These are phyloP conservation scores for Drosophila dives DNA, from an alignment of 2,888 invertebrate species.

Conservation along the genomic window DNA sequence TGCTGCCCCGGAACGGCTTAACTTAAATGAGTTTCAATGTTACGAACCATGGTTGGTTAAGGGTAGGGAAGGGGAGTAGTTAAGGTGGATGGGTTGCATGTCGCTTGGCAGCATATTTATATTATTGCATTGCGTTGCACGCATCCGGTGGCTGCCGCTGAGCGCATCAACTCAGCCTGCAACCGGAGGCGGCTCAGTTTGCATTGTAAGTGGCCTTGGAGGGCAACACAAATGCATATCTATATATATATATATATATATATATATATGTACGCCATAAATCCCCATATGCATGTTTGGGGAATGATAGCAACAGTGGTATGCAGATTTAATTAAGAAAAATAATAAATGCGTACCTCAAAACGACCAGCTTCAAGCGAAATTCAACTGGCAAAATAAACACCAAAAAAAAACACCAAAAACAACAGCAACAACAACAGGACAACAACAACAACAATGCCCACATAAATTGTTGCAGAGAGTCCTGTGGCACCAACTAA, in stretches of 20 bases:
- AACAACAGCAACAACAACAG: slow-evolving; percentile 14
- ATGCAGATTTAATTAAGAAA: slow-evolving; percentile 75
- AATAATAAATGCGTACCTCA: slow-evolving; percentile 70
- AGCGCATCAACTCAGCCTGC: slow-evolving; percentile 21
- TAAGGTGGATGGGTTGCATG: slow-evolving; percentile 30
- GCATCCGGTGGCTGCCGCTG: slow-evolving; percentile 37
- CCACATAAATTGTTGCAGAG: slow-evolving; percentile 60
- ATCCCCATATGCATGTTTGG: neutral
- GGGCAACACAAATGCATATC: slow-evolving; percentile 9
- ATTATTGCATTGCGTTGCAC: slow-evolving; percentile 55
- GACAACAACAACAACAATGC: slow-evolving; percentile 20
- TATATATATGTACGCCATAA: neutral
- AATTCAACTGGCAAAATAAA: slow-evolving; percentile 30
- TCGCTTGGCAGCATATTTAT: slow-evolving; percentile 53
- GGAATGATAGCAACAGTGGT: slow-evolving; percentile 23
- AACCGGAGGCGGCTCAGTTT: slow-evolving; percentile 1
- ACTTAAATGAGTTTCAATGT: slow-evolving; percentile 65
- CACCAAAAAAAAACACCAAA: slow-evolving; percentile 13
- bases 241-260: neutral
- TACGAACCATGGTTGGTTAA: slow-evolving; percentile 11
- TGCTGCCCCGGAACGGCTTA: slow-evolving; percentile 32
- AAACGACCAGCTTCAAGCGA: slow-evolving; percentile 34
- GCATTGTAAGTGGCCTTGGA: slow-evolving; percentile 38
- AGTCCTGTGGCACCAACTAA: slow-evolving; percentile 11
- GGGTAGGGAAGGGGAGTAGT: neutral